Evolutionary conservation across 2,888 invertebrate genomes (phyloP).

Genomic region (Margaritifera margaritifera): DNA sequence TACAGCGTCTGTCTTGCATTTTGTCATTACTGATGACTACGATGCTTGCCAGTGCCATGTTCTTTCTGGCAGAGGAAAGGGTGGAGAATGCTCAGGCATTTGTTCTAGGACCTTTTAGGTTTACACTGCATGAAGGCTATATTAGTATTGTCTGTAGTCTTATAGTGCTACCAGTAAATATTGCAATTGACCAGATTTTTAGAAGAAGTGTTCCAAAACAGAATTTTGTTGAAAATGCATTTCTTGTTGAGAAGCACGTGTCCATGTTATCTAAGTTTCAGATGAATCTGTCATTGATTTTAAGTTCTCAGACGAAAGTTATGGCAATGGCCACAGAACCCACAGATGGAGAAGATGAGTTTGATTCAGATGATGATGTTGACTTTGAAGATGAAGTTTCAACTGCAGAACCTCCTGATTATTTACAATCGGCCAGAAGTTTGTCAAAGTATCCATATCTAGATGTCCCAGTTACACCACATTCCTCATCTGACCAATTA

Average conservation of each 20-base stretch:
- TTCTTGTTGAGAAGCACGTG: slow-evolving; percentile 18
- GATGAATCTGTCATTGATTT: slow-evolving; percentile 16
- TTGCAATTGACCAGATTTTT: slow-evolving; percentile 70
- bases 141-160: slow-evolving; percentile 54
- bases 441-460: too few relatives aligned
- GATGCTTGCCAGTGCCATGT: slow-evolving; percentile 74
- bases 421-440: too few relatives aligned
- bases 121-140: slow-evolving; percentile 48
- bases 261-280: slow-evolving; percentile 19
- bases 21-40: slow-evolving; percentile 70
- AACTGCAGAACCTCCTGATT: too few relatives aligned
- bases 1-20: slow-evolving; percentile 69
- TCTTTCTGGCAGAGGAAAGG: slow-evolving; percentile 57
- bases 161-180: slow-evolving; percentile 67
- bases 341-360: neutral
- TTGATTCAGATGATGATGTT: neutral
- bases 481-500: too few relatives aligned
- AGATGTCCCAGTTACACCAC: too few relatives aligned
- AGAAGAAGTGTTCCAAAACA: slow-evolving; percentile 61
- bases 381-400: neutral
- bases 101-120: slow-evolving; percentile 42
- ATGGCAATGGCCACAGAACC: slow-evolving; percentile 9
- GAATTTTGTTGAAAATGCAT: slow-evolving; percentile 34
- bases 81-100: slow-evolving; percentile 29
- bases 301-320: slow-evolving; percentile 13